A percentile compares a stretch with the other conserved stretches of the same genome.
Conservation (phyloP, 2,797 vertebrate genomes). For the Hephaestus fuliginosus region DNA sequence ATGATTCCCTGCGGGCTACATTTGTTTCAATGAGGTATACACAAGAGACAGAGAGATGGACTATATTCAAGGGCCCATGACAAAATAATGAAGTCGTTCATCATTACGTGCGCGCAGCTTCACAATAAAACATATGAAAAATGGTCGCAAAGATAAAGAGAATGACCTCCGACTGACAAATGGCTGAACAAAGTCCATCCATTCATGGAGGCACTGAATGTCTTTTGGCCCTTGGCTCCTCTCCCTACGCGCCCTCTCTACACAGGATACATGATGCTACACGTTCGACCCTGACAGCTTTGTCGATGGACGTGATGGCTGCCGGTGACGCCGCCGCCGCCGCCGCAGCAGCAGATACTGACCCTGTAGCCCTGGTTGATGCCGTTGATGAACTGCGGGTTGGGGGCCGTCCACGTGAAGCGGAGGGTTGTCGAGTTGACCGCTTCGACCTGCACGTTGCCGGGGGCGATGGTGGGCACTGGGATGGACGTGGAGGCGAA, state of each 20-base stretch:
- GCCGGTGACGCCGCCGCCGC: neutral
- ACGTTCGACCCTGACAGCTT: constrained; percentile 60
- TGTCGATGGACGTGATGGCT: constrained; percentile 50
- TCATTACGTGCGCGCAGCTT: constrained; percentile 52
- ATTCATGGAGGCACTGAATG: constrained; percentile 49
- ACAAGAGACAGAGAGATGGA: constrained; percentile 46
- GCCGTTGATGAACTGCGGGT: constrained; percentile 98
- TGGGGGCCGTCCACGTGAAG: constrained; percentile 96
- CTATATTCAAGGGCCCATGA: constrained; percentile 52
- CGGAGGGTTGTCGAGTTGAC: constrained; percentile 96
- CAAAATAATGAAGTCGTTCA: constrained; percentile 76
- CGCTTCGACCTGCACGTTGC: constrained; percentile 92
- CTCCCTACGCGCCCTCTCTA: constrained; percentile 4
- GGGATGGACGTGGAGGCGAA: constrained; percentile 36
- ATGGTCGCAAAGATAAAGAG: constrained; percentile 60
- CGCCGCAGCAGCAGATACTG: constrained; percentile 38
- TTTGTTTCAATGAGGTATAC: constrained; percentile 46
- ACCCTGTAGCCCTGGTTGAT: constrained; percentile 99
- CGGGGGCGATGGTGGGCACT: constrained; percentile 96
- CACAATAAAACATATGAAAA: constrained; percentile 61
- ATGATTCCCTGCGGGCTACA: constrained; percentile 44
- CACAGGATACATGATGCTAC: constrained; percentile 49
- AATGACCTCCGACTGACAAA: constrained; percentile 71
- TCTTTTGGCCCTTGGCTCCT: constrained; percentile 50
- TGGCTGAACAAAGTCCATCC: constrained; percentile 52